These are phyloP conservation scores for Nycticebus coucang DNA, from an alignment of 2,113 vertebrate species.

Conservation along the genomic window DNA sequence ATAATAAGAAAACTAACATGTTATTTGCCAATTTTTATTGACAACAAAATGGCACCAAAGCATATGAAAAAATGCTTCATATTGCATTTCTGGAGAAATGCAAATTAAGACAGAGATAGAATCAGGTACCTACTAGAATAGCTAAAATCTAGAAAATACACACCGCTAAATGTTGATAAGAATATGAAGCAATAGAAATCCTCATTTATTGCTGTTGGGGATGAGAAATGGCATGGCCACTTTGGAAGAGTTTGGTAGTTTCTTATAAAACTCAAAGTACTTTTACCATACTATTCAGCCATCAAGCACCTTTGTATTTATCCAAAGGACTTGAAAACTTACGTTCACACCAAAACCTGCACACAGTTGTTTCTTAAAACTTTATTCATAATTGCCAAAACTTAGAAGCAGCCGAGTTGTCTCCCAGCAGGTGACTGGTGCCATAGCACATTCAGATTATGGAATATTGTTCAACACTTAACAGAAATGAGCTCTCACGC, in stretches of 20 bases:
- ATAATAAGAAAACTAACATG: neutral
- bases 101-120: neutral
- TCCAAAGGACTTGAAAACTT: neutral
- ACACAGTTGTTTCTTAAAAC: neutral
- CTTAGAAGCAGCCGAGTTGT: neutral
- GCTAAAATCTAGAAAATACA: neutral
- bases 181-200: neutral
- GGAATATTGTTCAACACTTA: neutral
- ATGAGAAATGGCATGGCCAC: neutral
- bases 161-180: neutral
- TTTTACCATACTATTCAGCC: neutral
- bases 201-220: neutral
- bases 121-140: neutral
- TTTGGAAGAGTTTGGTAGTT: neutral
- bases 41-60: neutral
- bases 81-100: neutral
- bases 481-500: neutral
- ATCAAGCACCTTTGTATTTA: neutral
- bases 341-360: neutral
- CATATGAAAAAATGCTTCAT: neutral
- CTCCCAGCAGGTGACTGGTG: neutral
- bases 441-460: neutral
- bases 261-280: neutral
- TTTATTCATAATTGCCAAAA: constrained; percentile 20
- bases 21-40: too few relatives aligned